phyloP scores from a whole-genome alignment of 2,797 vertebrate species.

The Sciurus vulgaris region DNA sequence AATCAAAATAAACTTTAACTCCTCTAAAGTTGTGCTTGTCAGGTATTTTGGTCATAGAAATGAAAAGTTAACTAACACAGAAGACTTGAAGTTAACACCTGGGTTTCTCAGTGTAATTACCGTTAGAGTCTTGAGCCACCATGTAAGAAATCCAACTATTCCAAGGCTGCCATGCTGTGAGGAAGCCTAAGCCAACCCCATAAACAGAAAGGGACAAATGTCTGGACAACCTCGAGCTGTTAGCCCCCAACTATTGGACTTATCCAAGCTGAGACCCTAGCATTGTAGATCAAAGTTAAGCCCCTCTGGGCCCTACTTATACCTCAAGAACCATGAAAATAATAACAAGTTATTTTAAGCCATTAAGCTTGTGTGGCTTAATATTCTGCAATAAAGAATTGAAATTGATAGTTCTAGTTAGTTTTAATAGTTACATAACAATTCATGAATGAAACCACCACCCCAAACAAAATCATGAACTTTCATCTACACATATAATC shows the following conservation, averaged over 20 bases:
- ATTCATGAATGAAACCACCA: not conserved
- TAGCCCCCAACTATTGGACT: not conserved
- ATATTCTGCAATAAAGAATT: not conserved
- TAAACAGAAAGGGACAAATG: not conserved
- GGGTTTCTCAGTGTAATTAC: not conserved
- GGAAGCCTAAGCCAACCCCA: not conserved
- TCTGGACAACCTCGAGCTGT: not conserved
- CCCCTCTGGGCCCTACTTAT: not conserved
- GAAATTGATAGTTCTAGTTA: not conserved
- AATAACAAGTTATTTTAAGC: not conserved
- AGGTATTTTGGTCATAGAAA: too few species aligned
- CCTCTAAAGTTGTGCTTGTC: too few species aligned
- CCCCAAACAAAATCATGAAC: constrained; percentile 5
- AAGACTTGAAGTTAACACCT: not conserved
- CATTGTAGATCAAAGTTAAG: not conserved
- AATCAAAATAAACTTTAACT: too few species aligned
- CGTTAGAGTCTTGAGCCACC: not conserved
- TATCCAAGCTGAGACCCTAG: not conserved
- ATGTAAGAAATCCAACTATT: not conserved
- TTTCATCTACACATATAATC: not conserved
- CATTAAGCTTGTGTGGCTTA: not conserved
- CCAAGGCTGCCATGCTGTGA: not conserved
- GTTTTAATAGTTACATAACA: not conserved
- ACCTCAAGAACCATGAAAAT: not conserved
- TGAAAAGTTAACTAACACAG: too few species aligned